Evolutionary conservation across 1,140 invertebrate species (phyloP).

Genomic region (Hermetia illucens): DNA sequence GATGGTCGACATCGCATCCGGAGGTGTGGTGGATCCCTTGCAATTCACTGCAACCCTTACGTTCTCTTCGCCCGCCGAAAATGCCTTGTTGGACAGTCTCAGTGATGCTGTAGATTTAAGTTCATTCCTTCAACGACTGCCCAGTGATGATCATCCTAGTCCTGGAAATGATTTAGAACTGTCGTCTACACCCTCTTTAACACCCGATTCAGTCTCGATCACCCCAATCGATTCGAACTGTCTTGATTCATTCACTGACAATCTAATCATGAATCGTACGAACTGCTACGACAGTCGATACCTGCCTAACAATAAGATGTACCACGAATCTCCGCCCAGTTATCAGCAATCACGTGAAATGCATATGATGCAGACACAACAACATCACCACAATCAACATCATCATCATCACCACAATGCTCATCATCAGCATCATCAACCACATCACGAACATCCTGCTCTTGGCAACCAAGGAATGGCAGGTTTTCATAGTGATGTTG

Average conservation of each 20-base stretch:
- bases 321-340: conserved; percentile 27
- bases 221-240: conserved; percentile 44
- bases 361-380: conserved; percentile 47
- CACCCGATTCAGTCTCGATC: conserved; percentile 44
- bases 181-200: conserved; percentile 39
- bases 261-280: conserved; percentile 22
- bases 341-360: conserved; percentile 20
- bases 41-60: conserved; percentile 69
- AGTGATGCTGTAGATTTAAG: conserved; percentile 59
- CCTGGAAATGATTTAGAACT: conserved; percentile 35
- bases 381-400: conserved; percentile 50
- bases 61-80: conserved; percentile 60
- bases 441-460: conserved; percentile 32
- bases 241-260: conserved; percentile 25
- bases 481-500: conserved; percentile 41
- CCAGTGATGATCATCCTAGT: conserved; percentile 37
- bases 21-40: conserved; percentile 58
- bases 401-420: conserved; percentile 31
- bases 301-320: conserved; percentile 30
- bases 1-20: conserved; percentile 60
- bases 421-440: conserved; percentile 35
- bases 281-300: conserved; percentile 16
- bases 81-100: conserved; percentile 51
- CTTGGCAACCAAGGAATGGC: background rate
- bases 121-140: conserved; percentile 49